Base-by-base conservation (phyloP, 23 tunicate genomes). In the Corella eumyota region DNA sequence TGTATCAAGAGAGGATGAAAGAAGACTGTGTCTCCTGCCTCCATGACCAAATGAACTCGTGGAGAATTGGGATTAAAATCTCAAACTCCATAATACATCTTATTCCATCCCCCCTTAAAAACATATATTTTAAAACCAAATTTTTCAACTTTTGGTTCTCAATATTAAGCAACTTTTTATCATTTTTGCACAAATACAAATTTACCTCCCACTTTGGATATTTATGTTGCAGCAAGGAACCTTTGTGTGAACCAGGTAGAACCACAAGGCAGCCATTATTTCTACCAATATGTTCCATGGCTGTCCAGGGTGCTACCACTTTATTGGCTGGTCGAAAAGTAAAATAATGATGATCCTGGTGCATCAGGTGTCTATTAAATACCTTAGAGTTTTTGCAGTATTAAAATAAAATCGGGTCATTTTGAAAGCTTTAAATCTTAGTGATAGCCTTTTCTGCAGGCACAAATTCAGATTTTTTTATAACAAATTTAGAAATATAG, bases 91-190 rank as follows among this genome's bases (percentile, higher is more conserved):
- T 88, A 88, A 45, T 88, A 88, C 77, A 79, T 58, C 37, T 88
- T 88, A 72, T 88, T 88, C 58, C 79, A 88, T 35, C 88, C 96
- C 21, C 96, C 96, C 96, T 88, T n/a, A n/a, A n/a, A n/a, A n/a
- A n/a, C n/a, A n/a, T n/a, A n/a, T n/a, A n/a, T n/a, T n/a, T n/a
- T n/a, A n/a, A n/a, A n/a, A n/a, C n/a, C n/a, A n/a, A n/a, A n/a
- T n/a, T n/a, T n/a, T n/a, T n/a, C n/a, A n/a, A n/a, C n/a, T n/a
- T n/a, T n/a, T n/a, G n/a, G n/a, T n/a, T n/a, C n/a, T n/a, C n/a
- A n/a, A n/a, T n/a, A n/a, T n/a, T n/a, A n/a, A n/a, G n/a, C n/a
- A n/a, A n/a, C n/a, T n/a, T n/a, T n/a, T n/a, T n/a, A n/a, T n/a
- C n/a, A n/a, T n/a, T n/a, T n/a, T n/a, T n/a, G n/a, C n/a, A n/a